Conservation (phyloP, 2,797 vertebrate genomes). For the Hybognathus amarus region DNA sequence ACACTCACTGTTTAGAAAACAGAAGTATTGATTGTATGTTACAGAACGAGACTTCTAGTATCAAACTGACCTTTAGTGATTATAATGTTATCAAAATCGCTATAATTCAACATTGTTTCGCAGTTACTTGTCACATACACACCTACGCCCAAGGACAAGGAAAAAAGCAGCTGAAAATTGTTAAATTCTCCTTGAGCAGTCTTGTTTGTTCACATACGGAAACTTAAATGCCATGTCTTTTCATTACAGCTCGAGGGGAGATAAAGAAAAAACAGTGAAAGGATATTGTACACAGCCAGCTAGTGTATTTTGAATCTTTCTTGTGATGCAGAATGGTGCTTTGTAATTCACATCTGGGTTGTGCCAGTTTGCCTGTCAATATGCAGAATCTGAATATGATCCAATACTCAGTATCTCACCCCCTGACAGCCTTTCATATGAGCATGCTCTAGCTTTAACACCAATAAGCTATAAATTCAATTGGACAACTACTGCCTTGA, state of each 20-base stretch:
- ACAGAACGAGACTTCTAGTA: not conserved
- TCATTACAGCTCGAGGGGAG: not conserved
- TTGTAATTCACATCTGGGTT: not conserved
- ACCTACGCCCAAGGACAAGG: not conserved
- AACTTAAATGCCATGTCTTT: not conserved
- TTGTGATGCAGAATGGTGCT: not conserved
- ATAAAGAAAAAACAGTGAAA: constrained; percentile 1
- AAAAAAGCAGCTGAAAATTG: not conserved
- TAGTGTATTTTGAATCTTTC: not conserved
- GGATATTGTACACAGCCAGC: constrained; percentile 10
- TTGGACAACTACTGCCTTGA: not conserved
- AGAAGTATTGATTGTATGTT: not conserved
- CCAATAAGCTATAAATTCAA: not conserved
- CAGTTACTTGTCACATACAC: not conserved
- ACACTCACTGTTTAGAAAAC: not conserved
- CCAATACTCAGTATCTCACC: not conserved
- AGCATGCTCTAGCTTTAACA: not conserved
- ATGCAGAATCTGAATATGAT: not conserved
- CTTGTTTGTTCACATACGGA: constrained; percentile 8
- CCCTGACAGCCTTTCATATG: not conserved
- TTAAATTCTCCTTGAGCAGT: not conserved
- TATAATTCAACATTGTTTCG: not conserved
- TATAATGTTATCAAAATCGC: constrained; percentile 3
- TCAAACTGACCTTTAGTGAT: constrained; percentile 26
- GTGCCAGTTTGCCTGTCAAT: not conserved